A percentile compares a stretch with the other conserved stretches of the same genome.
phyloP scores from a whole-genome alignment of 2,113 vertebrate species.

The Prunella himalayana region DNA sequence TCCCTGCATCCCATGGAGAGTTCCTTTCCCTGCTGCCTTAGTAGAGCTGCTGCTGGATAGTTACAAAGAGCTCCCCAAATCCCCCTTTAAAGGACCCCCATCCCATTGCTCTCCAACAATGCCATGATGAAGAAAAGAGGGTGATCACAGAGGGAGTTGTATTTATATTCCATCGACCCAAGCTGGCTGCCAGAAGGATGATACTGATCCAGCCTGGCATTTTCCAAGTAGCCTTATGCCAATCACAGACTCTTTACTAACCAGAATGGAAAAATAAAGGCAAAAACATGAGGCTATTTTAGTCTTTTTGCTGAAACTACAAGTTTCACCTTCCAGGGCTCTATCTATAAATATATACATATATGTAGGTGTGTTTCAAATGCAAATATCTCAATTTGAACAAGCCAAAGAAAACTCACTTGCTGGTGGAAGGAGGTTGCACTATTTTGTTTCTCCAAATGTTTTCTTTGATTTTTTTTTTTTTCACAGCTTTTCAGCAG shows the following conservation, averaged over 20 bases:
- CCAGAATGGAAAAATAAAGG: not conserved
- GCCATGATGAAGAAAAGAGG: accelerated
- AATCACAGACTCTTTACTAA: not conserved
- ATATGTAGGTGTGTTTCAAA: not conserved
- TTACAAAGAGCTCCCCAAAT: not conserved
- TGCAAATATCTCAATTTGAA: not conserved
- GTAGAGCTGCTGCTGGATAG: not conserved
- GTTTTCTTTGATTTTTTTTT: not conserved
- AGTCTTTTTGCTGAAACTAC: not conserved
- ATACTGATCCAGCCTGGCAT: not conserved
- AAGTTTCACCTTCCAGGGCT: not conserved
- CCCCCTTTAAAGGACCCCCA: accelerated
- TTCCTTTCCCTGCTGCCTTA: not conserved
- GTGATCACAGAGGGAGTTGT: not conserved
- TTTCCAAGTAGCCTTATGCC: not conserved
- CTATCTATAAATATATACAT: not conserved
- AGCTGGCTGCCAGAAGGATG: not conserved
- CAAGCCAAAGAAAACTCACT: not conserved
- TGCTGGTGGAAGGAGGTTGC: not conserved
- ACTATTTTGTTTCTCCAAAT: not conserved
- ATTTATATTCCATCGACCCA: not conserved
- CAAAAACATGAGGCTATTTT: not conserved
- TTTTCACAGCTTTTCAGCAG: not conserved
- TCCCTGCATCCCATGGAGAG: not conserved
- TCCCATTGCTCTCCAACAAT: not conserved